Conservation (phyloP, 1,140 invertebrate species). For the Periplaneta americana region DNA sequence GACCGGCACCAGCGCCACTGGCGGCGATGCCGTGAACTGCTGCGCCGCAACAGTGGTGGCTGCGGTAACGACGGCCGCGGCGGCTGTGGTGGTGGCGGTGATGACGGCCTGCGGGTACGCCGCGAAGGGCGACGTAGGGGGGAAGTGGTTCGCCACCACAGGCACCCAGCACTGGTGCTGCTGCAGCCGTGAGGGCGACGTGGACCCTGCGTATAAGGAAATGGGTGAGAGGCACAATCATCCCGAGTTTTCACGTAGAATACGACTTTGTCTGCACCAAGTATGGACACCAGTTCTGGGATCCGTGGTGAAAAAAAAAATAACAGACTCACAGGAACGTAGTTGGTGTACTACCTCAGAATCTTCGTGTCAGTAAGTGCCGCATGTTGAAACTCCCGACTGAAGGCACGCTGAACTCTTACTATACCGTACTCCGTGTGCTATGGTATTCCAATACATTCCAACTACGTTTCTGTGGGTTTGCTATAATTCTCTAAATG, state of each 20-base stretch:
- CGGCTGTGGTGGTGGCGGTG: background rate
- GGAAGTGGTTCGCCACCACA: conserved; percentile 54
- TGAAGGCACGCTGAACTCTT: no score
- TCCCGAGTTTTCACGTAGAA: background rate
- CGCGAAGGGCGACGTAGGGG: conserved; percentile 50
- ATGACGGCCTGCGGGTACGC: conserved; percentile 2
- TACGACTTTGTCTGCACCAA: background rate
- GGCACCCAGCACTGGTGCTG: conserved; percentile 46
- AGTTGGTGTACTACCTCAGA: background rate
- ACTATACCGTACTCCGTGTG: no score
- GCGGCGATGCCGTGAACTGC: background rate
- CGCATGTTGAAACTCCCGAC: no score
- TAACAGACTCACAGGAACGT: background rate
- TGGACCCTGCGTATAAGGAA: background rate
- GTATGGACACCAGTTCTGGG: no score
- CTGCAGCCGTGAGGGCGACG: background rate
- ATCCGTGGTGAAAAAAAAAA: no score
- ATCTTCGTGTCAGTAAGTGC: no score
- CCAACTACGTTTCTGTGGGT: no score
- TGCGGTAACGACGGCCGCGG: conserved; percentile 11
- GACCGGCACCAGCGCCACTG: conserved; percentile 21
- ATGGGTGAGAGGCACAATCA: background rate
- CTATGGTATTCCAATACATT: no score
- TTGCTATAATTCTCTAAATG: no score
- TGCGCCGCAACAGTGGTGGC: background rate